A percentile compares a stretch with the other conserved stretches of the same genome.
phyloP scores from a whole-genome alignment of 2,113 vertebrate genomes.

The Procavia capensis region DNA sequence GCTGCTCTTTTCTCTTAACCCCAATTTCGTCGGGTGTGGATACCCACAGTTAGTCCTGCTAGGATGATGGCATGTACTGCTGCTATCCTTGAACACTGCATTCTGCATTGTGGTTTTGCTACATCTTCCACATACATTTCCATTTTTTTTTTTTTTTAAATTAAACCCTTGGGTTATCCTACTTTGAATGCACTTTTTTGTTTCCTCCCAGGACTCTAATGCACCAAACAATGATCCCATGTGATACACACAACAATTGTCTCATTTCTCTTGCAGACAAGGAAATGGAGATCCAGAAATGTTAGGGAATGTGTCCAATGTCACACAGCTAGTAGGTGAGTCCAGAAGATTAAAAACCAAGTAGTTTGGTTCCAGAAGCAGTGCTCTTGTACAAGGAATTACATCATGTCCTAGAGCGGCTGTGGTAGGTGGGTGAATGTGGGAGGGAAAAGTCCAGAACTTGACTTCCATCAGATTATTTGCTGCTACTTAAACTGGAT shows the following conservation, averaged over 20 bases:
- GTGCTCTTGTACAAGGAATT: background rate
- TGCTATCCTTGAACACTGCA: background rate
- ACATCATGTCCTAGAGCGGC: background rate
- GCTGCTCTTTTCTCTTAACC: background rate
- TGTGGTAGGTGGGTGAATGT: background rate
- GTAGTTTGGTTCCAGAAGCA: background rate
- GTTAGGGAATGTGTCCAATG: background rate
- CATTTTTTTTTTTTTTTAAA: too few relatives aligned
- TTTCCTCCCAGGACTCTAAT: background rate
- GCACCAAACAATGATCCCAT: rapidly evolving
- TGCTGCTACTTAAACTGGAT: too few relatives aligned
- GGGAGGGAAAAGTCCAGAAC: background rate
- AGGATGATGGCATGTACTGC: background rate
- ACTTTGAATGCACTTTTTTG: background rate
- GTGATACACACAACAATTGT: background rate
- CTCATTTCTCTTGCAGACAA: background rate
- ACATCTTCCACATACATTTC: background rate
- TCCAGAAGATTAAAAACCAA: background rate
- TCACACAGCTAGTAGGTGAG: background rate
- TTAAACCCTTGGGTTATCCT: background rate
- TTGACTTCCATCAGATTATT: background rate
- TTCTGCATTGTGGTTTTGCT: background rate
- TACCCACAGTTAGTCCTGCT: rapidly evolving
- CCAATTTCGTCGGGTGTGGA: background rate
- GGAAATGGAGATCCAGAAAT: background rate